phyloP scores from a whole-genome alignment of 2,113 vertebrate genomes.

The Ochotona curzoniae region DNA sequence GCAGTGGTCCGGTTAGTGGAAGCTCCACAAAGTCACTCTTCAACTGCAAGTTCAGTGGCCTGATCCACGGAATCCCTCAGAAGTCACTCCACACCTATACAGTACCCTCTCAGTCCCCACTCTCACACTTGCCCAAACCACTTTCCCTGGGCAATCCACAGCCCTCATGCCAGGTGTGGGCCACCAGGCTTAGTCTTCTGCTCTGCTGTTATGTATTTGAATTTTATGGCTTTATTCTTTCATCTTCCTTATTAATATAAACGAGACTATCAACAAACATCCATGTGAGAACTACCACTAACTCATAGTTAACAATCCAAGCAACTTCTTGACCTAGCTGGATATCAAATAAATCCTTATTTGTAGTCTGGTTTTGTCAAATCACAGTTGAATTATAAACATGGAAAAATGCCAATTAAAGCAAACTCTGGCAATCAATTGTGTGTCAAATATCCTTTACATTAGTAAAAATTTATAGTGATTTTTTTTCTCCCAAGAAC shows the following conservation, averaged over 20 bases:
- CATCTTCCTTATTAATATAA: neutral
- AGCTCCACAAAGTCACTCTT: no score
- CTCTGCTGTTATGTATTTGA: no score
- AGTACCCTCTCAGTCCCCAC: no score
- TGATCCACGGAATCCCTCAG: no score
- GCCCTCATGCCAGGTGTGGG: no score
- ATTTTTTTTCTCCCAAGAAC: neutral
- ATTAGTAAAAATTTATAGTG: neutral
- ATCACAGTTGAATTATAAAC: neutral
- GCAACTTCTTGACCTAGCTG: neutral
- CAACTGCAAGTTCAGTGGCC: no score
- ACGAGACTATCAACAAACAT: constrained; percentile 44
- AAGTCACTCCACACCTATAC: no score
- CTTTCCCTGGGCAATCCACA: no score
- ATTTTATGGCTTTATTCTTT: neutral
- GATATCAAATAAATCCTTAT: neutral
- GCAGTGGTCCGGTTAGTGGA: no score
- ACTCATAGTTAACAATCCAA: neutral
- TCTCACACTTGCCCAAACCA: no score
- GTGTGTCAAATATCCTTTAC: neutral
- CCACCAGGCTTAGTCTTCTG: no score
- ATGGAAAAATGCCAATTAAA: neutral
- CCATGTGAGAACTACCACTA: neutral
- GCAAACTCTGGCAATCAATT: neutral
- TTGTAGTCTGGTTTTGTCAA: constrained; percentile 20